Evolutionary conservation across 1,140 invertebrate genomes (phyloP).

Genomic region (Pogonomyrmex barbatus): DNA sequence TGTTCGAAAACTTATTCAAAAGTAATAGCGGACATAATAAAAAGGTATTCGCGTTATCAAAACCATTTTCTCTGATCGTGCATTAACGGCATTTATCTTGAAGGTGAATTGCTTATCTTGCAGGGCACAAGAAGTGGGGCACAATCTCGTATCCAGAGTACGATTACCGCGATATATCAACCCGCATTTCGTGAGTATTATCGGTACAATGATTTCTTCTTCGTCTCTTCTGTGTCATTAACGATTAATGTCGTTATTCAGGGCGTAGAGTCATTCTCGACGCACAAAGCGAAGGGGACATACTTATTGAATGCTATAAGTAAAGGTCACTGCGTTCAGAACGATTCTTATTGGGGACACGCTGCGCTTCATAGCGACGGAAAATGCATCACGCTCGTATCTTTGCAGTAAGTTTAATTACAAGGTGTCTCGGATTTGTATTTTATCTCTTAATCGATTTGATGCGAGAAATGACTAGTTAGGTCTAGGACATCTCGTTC

Average conservation of each 20-base stretch:
- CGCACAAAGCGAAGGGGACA: slow-evolving; percentile 88
- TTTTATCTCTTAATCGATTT: not conserved
- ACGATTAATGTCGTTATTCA: slow-evolving; percentile 75
- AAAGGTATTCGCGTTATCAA: slow-evolving; percentile 84
- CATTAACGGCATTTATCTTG: not conserved
- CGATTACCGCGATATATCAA: slow-evolving; percentile 91
- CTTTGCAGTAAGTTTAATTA: slow-evolving; percentile 84
- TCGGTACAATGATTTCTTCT: not conserved
- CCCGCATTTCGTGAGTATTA: slow-evolving; percentile 87
- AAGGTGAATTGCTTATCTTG: slow-evolving; percentile 64
- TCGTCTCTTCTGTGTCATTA: not conserved
- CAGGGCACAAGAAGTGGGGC: slow-evolving; percentile 90
- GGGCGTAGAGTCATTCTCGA: slow-evolving; percentile 89
- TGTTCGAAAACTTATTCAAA: slow-evolving; percentile 88
- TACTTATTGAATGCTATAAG: slow-evolving; percentile 87
- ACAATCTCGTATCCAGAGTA: slow-evolving; percentile 89
- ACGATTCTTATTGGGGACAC: slow-evolving; percentile 91
- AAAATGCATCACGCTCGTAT: slow-evolving; percentile 85
- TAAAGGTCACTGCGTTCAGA: slow-evolving; percentile 89
- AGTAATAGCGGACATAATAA: slow-evolving; percentile 89
- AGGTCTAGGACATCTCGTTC: not conserved
- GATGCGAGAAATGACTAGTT: not conserved
- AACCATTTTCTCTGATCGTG: slow-evolving; percentile 39
- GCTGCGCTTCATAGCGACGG: slow-evolving; percentile 87
- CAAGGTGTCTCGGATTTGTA: not conserved